phyloP scores from a whole-genome alignment of 2,888 invertebrate genomes.

The Acleris holmiana region DNA sequence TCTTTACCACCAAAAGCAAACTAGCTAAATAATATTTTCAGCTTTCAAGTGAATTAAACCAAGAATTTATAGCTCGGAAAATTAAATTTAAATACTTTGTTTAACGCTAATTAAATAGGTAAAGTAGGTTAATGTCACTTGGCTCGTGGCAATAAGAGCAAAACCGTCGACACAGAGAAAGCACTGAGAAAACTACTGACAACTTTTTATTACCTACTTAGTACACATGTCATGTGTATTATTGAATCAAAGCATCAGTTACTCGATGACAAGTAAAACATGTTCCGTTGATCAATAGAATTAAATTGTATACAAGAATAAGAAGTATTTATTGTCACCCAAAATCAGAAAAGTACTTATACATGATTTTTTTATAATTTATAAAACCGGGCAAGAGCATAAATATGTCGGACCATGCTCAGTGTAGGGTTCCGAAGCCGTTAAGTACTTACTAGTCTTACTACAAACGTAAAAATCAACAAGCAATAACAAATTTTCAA shows the following conservation, averaged over 20 bases:
- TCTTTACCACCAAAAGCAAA: no score
- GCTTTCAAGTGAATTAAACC: not conserved
- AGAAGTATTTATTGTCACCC: no score
- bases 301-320: no score
- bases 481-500: no score
- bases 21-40: no score
- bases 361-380: no score
- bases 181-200: conserved; percentile 52
- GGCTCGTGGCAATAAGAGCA: conserved; percentile 60
- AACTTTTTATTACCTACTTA: conserved; percentile 37
- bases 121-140: conserved; percentile 63
- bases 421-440: no score
- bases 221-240: not conserved
- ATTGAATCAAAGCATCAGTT: conserved; percentile 6
- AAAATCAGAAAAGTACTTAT: no score
- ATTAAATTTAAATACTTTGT: conserved; percentile 12
- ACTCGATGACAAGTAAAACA: not conserved
- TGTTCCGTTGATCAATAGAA: not conserved
- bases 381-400: no score
- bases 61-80: conserved; percentile 1
- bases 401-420: no score
- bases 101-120: conserved; percentile 56
- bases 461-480: no score
- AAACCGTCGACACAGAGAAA: conserved; percentile 67
- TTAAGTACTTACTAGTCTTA: no score